Base-by-base conservation (phyloP, 2,888 invertebrate genomes). In the Cheilosia impressa region DNA sequence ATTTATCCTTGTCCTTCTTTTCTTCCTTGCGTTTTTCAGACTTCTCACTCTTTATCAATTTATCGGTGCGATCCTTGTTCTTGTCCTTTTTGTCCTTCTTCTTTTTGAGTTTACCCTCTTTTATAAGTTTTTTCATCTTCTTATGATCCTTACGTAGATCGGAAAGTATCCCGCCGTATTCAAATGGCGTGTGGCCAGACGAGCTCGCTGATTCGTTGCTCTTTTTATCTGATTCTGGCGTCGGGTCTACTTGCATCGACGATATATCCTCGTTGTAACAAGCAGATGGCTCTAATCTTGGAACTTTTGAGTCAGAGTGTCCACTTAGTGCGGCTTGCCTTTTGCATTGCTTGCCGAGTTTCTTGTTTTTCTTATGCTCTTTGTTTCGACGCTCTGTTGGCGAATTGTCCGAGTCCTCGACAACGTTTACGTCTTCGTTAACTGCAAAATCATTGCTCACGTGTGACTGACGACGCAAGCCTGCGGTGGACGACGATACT, bases 81-180 rank as follows among this genome's bases (percentile, higher is more conserved):
- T 95, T 95, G 75, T 95, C 95, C 88, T 95, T 95, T 89, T 95
- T 95, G 87, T 95, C 95, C 89, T 95, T 95, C 89, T 95, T 95
- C 92, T 95, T 94, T 91, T 94, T 94, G 2, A 94, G 93, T 91
- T 94, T 94, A 1, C 93, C 93, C 62, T 94, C 94, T 89, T 95
- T 95, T 15, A 95, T 62, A 2, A 85, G 94, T 84, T 94, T 95
- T 89, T 95, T 95, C 66, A 94, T 94, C 87, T 95, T 95, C 89
- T 95, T 95, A 90, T 95, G 95, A 72, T 94, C 93, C 89, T 95
- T 95, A 71, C 93, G 58, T 1, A 88, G 88, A 13, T 88, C 87
- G 53, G 78, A 68, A n/a, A 58, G 58, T 9, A 62, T 43, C 43
- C 55, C 68, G 38, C 45, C 68, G 22, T 34, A 76, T 2, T 79